These are phyloP conservation scores for Muntiacus reevesi DNA, from an alignment of 2,113 vertebrate species.

Conservation along the genomic window DNA sequence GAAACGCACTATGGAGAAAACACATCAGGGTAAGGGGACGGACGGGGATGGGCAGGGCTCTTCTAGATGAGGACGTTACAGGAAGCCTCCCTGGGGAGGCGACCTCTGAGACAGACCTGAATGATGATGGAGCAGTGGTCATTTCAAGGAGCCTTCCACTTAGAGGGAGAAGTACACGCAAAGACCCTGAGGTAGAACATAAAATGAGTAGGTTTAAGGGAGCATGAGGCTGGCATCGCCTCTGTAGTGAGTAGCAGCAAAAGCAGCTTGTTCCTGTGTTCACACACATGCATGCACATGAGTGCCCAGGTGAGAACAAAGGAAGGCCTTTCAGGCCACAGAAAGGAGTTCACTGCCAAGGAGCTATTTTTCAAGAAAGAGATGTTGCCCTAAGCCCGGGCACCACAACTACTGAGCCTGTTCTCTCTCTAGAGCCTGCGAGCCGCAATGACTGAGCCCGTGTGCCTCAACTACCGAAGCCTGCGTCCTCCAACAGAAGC, in stretches of 20 bases:
- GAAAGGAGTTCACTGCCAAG: not conserved
- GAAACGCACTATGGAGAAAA: not conserved
- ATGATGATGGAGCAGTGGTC: not conserved
- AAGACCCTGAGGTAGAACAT: not conserved
- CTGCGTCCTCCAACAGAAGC: not conserved
- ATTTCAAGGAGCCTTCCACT: not conserved
- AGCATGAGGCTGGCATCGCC: not conserved
- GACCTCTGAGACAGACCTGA: not conserved
- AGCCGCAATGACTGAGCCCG: not conserved
- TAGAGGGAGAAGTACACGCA: not conserved
- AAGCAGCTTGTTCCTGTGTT: not conserved
- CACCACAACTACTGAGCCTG: not conserved
- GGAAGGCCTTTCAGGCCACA: not conserved
- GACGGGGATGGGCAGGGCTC: not conserved
- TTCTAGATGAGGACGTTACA: not conserved
- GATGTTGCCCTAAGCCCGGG: not conserved
- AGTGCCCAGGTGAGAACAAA: not conserved
- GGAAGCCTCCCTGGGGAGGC: not conserved
- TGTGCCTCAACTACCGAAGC: not conserved
- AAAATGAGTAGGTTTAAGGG: not conserved
- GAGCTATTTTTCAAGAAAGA: not conserved
- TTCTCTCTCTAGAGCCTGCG: not conserved
- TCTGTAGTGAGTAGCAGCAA: not conserved
- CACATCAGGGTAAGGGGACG: not conserved
- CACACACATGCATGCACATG: fast-evolving